These are phyloP conservation scores for Callocephalon fimbriatum DNA, from an alignment of 2,113 vertebrate species.

Conservation along the genomic window DNA sequence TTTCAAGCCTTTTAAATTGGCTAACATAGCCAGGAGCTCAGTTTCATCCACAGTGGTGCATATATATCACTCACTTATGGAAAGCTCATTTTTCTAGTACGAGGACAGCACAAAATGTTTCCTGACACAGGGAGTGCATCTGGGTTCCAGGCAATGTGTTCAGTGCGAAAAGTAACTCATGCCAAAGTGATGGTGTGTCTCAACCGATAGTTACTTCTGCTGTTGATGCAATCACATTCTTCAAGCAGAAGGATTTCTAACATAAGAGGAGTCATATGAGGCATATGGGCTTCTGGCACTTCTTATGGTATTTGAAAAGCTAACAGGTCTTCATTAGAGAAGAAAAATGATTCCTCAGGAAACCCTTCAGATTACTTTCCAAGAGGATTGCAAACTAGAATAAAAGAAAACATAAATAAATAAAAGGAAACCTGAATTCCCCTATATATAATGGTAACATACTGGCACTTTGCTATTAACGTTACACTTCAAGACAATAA, in stretches of 20 bases:
- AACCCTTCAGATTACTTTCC: background rate
- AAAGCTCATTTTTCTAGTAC: background rate
- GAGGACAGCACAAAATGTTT: background rate
- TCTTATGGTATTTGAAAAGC: background rate
- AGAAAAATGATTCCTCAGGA: background rate
- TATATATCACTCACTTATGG: background rate
- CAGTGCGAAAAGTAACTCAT: background rate
- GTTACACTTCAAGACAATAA: background rate
- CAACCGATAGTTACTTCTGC: background rate
- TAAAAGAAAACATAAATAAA: background rate
- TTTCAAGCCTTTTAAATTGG: background rate
- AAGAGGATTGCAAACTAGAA: background rate
- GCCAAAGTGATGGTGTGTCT: background rate
- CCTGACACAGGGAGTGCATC: accelerated
- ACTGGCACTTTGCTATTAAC: background rate
- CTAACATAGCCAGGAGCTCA: background rate
- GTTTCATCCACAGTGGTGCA: background rate
- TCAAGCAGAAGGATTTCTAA: background rate
- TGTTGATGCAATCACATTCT: background rate
- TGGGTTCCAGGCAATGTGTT: background rate
- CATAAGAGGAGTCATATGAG: background rate
- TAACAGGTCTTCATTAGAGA: background rate
- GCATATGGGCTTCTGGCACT: background rate
- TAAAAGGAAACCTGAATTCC: background rate
- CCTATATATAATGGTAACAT: background rate